A percentile compares a stretch with the other conserved stretches of the same genome.
phyloP scores from a whole-genome alignment of 2,797 vertebrate genomes.

The Gobionotothen gibberifrons region DNA sequence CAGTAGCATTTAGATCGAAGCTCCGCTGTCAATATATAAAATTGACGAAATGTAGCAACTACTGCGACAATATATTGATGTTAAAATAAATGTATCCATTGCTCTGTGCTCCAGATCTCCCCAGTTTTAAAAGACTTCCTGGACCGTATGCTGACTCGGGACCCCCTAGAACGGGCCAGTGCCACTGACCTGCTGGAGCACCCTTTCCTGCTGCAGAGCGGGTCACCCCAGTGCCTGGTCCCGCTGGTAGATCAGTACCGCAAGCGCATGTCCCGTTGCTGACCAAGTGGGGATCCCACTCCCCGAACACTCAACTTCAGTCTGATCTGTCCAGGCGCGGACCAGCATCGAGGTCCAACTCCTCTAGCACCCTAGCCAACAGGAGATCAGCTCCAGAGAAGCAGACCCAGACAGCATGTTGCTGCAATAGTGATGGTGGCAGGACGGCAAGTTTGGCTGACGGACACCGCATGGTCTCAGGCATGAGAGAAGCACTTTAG shows the following conservation, averaged over 20 bases:
- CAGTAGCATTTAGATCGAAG: neutral
- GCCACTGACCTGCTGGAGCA: constrained; percentile 96
- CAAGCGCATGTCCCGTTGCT: constrained; percentile 96
- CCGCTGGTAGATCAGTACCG: constrained; percentile 96
- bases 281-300: constrained; percentile 65
- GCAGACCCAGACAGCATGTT: constrained; percentile 55
- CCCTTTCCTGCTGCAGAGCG: constrained; percentile 96
- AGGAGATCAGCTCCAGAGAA: constrained; percentile 55
- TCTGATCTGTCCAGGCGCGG: constrained; percentile 49
- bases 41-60: no score
- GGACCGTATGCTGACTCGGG: constrained; percentile 95
- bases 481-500: constrained; percentile 82
- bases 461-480: constrained; percentile 66
- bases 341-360: constrained; percentile 44
- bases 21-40: neutral
- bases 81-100: neutral
- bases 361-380: constrained; percentile 47
- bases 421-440: constrained; percentile 49
- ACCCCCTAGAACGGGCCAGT: constrained; percentile 92
- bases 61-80: neutral
- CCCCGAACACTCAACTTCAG: constrained; percentile 41
- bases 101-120: constrained; percentile 83
- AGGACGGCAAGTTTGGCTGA: constrained; percentile 49
- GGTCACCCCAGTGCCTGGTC: constrained; percentile 96
- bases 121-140: constrained; percentile 96